phyloP scores from a whole-genome alignment of 2,888 invertebrate genomes.

The Kuschelorhynchus macadamiae region DNA sequence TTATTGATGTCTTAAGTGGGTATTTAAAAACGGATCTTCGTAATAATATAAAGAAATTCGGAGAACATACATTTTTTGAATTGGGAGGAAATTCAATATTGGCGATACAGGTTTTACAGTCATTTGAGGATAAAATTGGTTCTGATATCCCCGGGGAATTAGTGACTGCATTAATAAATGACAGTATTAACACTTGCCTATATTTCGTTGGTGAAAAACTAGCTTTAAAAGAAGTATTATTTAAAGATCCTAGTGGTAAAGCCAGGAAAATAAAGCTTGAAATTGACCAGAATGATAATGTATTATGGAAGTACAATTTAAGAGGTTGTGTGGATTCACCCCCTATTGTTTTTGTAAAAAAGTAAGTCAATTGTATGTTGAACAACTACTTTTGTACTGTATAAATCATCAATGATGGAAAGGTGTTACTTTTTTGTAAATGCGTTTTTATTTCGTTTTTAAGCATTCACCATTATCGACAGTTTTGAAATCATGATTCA shows the following conservation, averaged over 20 bases:
- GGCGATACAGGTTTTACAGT: conserved; percentile 76
- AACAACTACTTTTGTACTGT: too few relatives aligned
- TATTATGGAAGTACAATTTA: conserved; percentile 74
- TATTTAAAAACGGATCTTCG: conserved; percentile 34
- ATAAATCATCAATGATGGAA: too few relatives aligned
- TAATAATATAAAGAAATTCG: conserved; percentile 33
- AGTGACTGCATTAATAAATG: conserved; percentile 72
- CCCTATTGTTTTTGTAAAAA: conserved; percentile 72
- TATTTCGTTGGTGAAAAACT: conserved; percentile 61
- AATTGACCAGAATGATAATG: conserved; percentile 53
- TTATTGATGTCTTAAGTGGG: conserved; percentile 58
- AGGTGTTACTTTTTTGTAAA: too few relatives aligned
- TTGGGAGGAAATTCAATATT: conserved; percentile 81
- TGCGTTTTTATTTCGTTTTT: too few relatives aligned
- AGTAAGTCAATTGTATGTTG: too few relatives aligned
- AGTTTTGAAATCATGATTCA: too few relatives aligned
- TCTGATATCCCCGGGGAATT: conserved; percentile 70
- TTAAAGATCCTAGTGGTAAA: not conserved
- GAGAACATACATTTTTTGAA: conserved; percentile 71
- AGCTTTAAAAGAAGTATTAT: conserved; percentile 57
- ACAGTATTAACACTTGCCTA: conserved; percentile 65
- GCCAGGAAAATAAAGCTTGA: conserved; percentile 1
- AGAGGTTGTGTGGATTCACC: conserved; percentile 89
- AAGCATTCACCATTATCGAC: too few relatives aligned
- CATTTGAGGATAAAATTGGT: conserved; percentile 69